Evolutionary conservation across 35 echinoderm and acorn worm genomes (phyloP).

Genomic region (Apostichopus parvimensis): DNA sequence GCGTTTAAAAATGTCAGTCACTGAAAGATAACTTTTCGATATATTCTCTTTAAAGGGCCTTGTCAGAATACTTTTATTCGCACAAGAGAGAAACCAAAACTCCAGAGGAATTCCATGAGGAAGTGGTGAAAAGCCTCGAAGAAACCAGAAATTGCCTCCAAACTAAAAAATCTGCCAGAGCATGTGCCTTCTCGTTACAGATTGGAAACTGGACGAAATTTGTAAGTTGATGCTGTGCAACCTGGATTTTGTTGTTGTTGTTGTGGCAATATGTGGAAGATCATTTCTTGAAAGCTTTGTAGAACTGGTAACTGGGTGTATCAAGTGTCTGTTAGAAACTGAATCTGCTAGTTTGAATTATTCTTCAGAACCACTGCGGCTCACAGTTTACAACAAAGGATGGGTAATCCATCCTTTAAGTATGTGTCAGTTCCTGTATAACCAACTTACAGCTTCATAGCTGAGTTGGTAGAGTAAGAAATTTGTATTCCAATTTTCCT

Average conservation of each 20-base stretch:
- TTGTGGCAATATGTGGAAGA: not conserved
- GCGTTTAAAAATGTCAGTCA: too few species aligned
- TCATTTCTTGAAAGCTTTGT: not conserved
- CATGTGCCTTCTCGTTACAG: slow-evolving; percentile 39
- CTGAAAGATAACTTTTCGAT: not conserved
- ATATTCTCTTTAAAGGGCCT: not conserved
- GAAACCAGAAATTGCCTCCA: slow-evolving; percentile 15
- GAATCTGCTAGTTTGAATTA: too few species aligned
- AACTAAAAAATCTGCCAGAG: not conserved
- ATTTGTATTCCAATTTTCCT: too few species aligned
- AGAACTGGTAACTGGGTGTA: too few species aligned
- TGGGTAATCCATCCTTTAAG: too few species aligned
- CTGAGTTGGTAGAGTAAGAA: too few species aligned
- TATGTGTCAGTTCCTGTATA: too few species aligned
- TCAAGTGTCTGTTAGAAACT: too few species aligned
- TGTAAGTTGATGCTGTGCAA: slow-evolving; percentile 6
- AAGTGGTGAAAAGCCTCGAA: not conserved
- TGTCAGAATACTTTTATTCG: slow-evolving; percentile 46
- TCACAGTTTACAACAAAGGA: too few species aligned
- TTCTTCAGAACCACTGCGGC: too few species aligned
- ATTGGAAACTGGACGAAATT: slow-evolving; percentile 38
- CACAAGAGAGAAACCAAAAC: not conserved
- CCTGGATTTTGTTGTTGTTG: not conserved
- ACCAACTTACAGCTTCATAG: too few species aligned
- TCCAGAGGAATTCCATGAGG: slow-evolving; percentile 25